Evolutionary conservation across 2,113 vertebrate genomes (phyloP), one percentile per base, ranked within the genome.

Genomic region (Morone chrysops): DNA sequence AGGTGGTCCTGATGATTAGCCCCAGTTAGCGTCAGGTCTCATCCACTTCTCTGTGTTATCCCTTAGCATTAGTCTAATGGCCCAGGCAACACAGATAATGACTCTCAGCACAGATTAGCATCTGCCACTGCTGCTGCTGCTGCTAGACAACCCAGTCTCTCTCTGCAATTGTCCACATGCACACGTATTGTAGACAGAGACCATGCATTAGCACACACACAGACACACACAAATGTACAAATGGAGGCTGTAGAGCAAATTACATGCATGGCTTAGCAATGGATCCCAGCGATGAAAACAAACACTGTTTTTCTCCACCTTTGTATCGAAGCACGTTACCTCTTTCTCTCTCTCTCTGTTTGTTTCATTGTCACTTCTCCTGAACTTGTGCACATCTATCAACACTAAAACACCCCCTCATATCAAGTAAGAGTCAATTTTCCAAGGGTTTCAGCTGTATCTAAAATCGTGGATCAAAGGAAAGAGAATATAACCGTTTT

Each of bases 51-150:
- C 82, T 76, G 66, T 88, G 89, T 93, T 92, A 93, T 93, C 89
- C 87, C 77, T 85, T 87, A 89, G 90, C 87, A 92, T 92, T 90
- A 92, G 85, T 90, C 87, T 94, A 94, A 94, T 94, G 90, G 92
- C 75, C 84, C 90, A 90, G 91, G 91, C 92, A 94, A 91, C 63
- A 63, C 86, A 68, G 83, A 90, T 92, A 93, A 94, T 93, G 89
- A 90, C 82, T 91, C 82, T 91, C 84, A 82, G 70, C 79, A 60
- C 84, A 92, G 91, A 95, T 95, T 92, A 94, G 87, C 83, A 89
- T 93, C 89, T 83, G 84, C 77, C 78, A 59, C 72, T 73, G 69
- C 77, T 36, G 66, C 68, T 31, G 59, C 57, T 45, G 70, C 82
- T 18, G 70, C 72, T 71, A 70, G 67, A 69, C 18, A n/a, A 69